phyloP scores from a whole-genome alignment of 2,888 invertebrate species.

The Emesis russula region DNA sequence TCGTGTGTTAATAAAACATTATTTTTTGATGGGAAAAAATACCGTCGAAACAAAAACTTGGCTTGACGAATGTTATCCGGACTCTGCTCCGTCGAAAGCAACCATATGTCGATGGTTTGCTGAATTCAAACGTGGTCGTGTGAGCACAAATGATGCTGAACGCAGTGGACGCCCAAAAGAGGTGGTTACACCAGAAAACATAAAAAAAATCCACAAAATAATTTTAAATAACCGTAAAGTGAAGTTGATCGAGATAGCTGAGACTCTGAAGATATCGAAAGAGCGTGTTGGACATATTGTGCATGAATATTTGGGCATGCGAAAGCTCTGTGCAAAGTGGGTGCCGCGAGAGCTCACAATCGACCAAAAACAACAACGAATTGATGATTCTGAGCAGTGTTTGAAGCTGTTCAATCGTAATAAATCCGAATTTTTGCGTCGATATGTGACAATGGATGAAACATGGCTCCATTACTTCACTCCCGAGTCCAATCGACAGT shows the following conservation, averaged over 20 bases:
- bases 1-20: too few species aligned
- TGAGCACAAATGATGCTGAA: neutral
- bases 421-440: conserved; percentile 39
- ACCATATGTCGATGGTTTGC: too few species aligned
- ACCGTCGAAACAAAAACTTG: too few species aligned
- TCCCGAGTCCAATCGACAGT: conserved; percentile 56
- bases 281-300: conserved; percentile 8
- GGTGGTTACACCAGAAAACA: neutral
- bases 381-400: conserved; percentile 34
- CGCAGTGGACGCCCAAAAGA: neutral
- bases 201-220: neutral
- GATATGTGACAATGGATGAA: conserved; percentile 66
- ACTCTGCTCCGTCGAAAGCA: too few species aligned
- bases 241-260: conserved; percentile 8
- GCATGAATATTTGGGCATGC: too few species aligned
- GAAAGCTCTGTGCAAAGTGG: too few species aligned
- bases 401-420: conserved; percentile 41
- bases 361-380: conserved; percentile 1
- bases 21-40: too few species aligned
- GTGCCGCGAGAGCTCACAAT: conserved; percentile 13
- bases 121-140: too few species aligned
- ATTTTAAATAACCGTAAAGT: conserved; percentile 13
- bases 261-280: conserved; percentile 39
- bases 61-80: too few species aligned
- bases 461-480: conserved; percentile 63